These are phyloP conservation scores for Dermolepida albohirtum DNA, from an alignment of 2,888 invertebrate species.

Conservation along the genomic window DNA sequence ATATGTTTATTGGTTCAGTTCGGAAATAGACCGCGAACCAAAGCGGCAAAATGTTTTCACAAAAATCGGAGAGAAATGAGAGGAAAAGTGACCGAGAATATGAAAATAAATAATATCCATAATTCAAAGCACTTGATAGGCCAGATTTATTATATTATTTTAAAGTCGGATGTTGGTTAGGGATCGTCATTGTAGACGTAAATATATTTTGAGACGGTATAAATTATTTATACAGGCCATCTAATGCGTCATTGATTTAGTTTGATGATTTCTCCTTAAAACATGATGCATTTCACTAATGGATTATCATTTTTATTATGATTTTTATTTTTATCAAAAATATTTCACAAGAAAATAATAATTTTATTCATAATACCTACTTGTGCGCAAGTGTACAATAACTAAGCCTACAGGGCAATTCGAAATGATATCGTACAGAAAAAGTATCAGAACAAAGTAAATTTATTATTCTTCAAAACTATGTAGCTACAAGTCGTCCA, in stretches of 20 bases:
- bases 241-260: not conserved
- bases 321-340: no score
- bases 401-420: no score
- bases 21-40: constrained; percentile 15
- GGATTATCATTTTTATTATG: no score
- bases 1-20: constrained; percentile 20
- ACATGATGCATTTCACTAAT: no score
- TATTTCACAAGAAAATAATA: no score
- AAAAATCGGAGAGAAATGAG: constrained; percentile 9
- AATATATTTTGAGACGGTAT: constrained; percentile 4
- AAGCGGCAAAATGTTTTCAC: constrained; percentile 6
- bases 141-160: constrained; percentile 5
- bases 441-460: no score
- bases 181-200: not conserved
- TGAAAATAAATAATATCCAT: constrained; percentile 23
- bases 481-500: no score
- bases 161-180: constrained; percentile 4
- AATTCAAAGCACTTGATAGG: constrained; percentile 11
- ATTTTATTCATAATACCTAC: no score
- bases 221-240: constrained; percentile 9
- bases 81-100: not conserved
- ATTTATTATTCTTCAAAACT: no score
- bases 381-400: no score
- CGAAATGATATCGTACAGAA: no score
- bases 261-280: no score